Evolutionary conservation across 2,888 invertebrate genomes (phyloP), one percentile per base, ranked within the genome.

Genomic region (Sinelater perroti): DNA sequence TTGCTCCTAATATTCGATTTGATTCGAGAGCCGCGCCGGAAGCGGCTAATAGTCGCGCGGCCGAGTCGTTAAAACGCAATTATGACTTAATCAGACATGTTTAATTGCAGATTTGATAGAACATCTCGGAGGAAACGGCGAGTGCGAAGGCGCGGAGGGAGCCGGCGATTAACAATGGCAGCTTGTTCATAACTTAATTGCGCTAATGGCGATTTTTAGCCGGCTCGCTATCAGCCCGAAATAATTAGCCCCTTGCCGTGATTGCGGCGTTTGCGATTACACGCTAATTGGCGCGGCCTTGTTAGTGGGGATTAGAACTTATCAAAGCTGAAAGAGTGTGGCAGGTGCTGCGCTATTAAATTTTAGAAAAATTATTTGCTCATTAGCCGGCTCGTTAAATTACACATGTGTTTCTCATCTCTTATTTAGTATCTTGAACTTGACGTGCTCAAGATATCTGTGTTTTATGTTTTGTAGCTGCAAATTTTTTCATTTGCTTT

Each of bases 1-100:
- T 54, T 58, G 49, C 53, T 58, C 50, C 50, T 58, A 58, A 58
- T 57, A 57, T 57, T 57, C 52, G 46, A 57, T 57, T 57, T 52
- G 53, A 46, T 53, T 52, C 51, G 31, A 42, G 52, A 51, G 46
- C 52, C 47, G 35, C 52, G 30, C 14, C 52, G 52, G 57, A 57
- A 57, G 42, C 24, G 47, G 52, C 47, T 52, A 57, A 57, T 52
- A 57, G 53, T 57, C 52, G 46, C 47, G 13, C 40, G 46, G 40
- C 49, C 49, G 53, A 52, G 42, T 53, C 57, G 52, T 52, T 52
- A 52, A 52, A 57, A 40, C 42, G 46, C 40, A 57, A 57, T 57
- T 57, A 57, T 51, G 52, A 57, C 51, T 52, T 52, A 57, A 57
- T 57, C 52, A 57, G 52, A 57, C 57, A 52, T 57, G 47, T 57